phyloP scores from a whole-genome alignment of 2,113 vertebrate genomes.

The Burhinus oedicnemus region DNA sequence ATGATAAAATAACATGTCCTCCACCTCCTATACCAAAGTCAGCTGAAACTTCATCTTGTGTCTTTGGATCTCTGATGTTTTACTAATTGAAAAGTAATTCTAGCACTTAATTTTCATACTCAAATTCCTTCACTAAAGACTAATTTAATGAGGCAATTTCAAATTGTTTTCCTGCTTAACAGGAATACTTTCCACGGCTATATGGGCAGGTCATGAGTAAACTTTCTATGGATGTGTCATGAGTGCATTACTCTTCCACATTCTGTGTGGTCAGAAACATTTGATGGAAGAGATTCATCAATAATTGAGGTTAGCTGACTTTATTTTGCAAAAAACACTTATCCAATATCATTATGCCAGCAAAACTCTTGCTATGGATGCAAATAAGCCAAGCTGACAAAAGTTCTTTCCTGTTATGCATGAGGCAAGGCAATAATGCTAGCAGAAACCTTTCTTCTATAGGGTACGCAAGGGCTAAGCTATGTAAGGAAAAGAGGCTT shows the following conservation, averaged over 20 bases:
- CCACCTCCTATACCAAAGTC: background rate
- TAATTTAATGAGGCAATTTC: background rate
- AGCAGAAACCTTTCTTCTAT: background rate
- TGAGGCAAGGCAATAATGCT: background rate
- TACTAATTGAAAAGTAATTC: background rate
- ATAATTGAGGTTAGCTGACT: background rate
- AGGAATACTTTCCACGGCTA: background rate
- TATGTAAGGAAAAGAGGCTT: background rate
- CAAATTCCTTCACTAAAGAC: background rate
- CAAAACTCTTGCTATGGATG: background rate
- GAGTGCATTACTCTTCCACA: background rate
- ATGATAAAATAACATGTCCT: background rate
- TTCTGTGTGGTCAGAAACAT: background rate
- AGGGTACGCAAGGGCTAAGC: background rate
- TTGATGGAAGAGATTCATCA: background rate
- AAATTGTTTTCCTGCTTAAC: background rate
- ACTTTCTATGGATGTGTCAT: background rate
- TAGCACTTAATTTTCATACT: background rate
- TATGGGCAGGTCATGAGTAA: background rate
- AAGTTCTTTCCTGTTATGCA: background rate
- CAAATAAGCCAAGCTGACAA: background rate
- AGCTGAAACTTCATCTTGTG: background rate
- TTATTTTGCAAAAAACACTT: background rate
- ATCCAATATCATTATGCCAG: background rate
- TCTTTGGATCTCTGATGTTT: background rate